These are phyloP conservation scores for Loripinus fragilis DNA, from an alignment of 2,888 invertebrate genomes.

Conservation along the genomic window DNA sequence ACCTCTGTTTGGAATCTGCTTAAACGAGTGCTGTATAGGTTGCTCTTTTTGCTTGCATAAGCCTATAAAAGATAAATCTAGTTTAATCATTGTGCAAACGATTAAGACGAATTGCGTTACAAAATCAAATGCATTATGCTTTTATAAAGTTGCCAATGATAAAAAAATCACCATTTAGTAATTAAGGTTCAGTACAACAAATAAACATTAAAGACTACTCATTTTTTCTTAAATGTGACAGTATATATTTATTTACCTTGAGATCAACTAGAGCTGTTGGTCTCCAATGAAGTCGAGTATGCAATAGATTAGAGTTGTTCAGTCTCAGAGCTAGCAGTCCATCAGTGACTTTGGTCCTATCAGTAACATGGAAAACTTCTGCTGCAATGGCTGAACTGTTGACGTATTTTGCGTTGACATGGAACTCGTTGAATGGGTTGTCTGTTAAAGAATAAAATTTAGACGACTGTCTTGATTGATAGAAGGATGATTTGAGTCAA, in stretches of 20 bases:
- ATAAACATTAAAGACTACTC: no score
- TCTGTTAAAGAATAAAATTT: slow-evolving; percentile 59
- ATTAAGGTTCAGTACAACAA: no score
- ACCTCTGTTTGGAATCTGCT: slow-evolving; percentile 15
- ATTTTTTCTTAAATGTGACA: no score
- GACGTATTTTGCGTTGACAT: slow-evolving; percentile 68
- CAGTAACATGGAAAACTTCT: slow-evolving; percentile 65
- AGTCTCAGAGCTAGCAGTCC: slow-evolving; percentile 66
- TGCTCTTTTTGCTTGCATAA: slow-evolving; percentile 22
- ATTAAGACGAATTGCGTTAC: no score
- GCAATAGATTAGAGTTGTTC: slow-evolving; percentile 71
- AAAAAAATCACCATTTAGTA: no score
- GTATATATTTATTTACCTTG: no score
- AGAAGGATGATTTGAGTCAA: no score
- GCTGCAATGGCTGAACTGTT: slow-evolving; percentile 68
- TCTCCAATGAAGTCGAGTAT: slow-evolving; percentile 75
- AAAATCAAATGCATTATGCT: no score
- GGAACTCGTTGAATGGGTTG: slow-evolving; percentile 68
- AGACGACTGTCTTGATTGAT: no score
- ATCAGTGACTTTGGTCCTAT: slow-evolving; percentile 63
- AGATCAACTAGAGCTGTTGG: slow-evolving; percentile 64
- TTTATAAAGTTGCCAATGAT: no score
- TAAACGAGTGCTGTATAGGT: slow-evolving; percentile 14
- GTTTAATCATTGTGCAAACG: no score
- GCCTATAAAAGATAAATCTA: slow-evolving; percentile 22